These are phyloP conservation scores for Vombatus ursinus DNA, from an alignment of 2,113 vertebrate species.

Conservation along the genomic window DNA sequence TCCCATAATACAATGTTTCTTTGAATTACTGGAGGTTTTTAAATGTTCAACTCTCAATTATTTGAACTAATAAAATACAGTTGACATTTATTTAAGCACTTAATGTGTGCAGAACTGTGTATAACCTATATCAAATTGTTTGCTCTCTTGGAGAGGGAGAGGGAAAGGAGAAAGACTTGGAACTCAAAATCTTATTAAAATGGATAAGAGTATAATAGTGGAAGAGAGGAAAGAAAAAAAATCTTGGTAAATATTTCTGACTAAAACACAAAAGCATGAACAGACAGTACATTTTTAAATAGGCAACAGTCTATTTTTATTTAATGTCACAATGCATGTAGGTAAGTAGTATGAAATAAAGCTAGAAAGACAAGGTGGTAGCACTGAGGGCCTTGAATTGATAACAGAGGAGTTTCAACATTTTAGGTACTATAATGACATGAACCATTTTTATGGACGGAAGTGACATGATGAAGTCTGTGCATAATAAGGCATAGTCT, in stretches of 20 bases:
- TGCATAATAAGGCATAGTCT: neutral
- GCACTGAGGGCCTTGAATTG: neutral
- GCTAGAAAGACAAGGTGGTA: neutral
- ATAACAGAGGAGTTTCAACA: neutral
- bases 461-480: neutral
- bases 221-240: neutral
- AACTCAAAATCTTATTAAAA: too few relatives aligned
- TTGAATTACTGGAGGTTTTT: neutral
- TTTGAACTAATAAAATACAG: neutral
- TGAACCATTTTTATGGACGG: neutral
- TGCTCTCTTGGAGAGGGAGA: too few relatives aligned
- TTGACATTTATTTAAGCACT: neutral
- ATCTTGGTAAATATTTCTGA: neutral
- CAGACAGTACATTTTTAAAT: neutral
- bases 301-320: neutral
- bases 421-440: neutral
- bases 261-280: neutral
- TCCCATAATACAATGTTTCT: neutral
- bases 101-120: neutral
- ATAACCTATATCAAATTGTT: too few relatives aligned
- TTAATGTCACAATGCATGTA: neutral
- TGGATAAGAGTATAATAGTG: neutral
- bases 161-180: too few relatives aligned
- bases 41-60: neutral
- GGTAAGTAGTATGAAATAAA: neutral